These are phyloP conservation scores for Myripristis jacobus DNA, from an alignment of 2,797 vertebrate genomes.

Conservation along the genomic window DNA sequence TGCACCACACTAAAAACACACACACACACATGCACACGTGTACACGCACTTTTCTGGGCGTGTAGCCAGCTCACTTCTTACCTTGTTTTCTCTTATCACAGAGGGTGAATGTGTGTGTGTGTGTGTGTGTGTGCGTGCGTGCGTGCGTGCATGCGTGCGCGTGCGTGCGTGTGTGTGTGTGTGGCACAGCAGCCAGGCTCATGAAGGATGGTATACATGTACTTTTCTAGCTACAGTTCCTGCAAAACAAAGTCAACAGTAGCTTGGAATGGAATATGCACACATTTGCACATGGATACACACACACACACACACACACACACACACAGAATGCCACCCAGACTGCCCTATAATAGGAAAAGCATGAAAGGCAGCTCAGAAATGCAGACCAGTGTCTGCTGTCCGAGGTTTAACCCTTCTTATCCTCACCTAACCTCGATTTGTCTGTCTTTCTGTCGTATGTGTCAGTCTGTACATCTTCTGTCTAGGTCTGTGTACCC, in stretches of 20 bases:
- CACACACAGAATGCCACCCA: conserved; percentile 43
- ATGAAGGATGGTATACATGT: conserved; percentile 59
- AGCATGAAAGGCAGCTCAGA: conserved; percentile 45
- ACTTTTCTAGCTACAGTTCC: conserved; percentile 42
- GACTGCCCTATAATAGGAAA: conserved; percentile 56
- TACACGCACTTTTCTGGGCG: not conserved
- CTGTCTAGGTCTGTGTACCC: conserved; percentile 16
- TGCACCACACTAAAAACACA: not conserved
- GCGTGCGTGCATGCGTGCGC: conserved; percentile 21
- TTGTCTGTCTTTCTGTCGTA: not conserved
- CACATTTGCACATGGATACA: not conserved
- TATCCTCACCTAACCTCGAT: conserved; percentile 53
- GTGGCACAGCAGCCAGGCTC: conserved; percentile 45
- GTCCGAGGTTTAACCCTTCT: conserved; percentile 28
- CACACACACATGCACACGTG: too few relatives aligned
- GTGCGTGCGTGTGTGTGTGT: conserved; percentile 50
- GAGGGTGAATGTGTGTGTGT: conserved; percentile 6
- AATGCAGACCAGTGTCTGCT: conserved; percentile 30
- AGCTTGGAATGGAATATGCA: conserved; percentile 17
- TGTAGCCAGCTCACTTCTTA: conserved; percentile 30
- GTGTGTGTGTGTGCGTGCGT: conserved; percentile 50
- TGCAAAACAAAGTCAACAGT: conserved; percentile 61
- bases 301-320: conserved; percentile 31
- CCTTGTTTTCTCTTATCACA: conserved; percentile 48
- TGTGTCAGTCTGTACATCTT: conserved; percentile 5